phyloP scores from a whole-genome alignment of 2,113 vertebrate species.

The Danionella cerebrum region DNA sequence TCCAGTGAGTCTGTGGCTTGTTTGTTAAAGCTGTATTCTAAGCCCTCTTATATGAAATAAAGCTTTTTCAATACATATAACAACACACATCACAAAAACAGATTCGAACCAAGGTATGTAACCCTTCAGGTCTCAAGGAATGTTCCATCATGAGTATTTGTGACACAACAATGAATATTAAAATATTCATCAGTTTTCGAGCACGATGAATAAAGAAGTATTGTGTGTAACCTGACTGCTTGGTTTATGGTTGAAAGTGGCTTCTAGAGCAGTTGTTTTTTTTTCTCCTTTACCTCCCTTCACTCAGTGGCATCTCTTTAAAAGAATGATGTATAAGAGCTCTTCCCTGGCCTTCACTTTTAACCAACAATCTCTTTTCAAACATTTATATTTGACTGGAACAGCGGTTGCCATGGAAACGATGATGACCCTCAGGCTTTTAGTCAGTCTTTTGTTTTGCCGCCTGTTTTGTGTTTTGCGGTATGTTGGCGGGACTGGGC shows the following conservation, averaged over 20 bases:
- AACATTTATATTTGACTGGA: slow-evolving; percentile 11
- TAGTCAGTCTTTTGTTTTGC: slow-evolving; percentile 7
- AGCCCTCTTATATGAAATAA: no score
- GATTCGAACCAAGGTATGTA: no score
- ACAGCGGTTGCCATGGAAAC: slow-evolving; percentile 27
- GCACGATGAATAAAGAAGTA: no score
- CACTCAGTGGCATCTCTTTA: background rate
- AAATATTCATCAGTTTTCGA: no score
- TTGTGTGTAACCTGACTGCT: no score
- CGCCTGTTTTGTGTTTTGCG: background rate
- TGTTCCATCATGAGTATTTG: no score
- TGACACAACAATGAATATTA: no score
- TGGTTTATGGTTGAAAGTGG: background rate
- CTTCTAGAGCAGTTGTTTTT: background rate
- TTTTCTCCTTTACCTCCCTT: background rate
- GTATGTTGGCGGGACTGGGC: slow-evolving; percentile 16
- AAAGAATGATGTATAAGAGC: slow-evolving; percentile 7
- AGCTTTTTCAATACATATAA: no score
- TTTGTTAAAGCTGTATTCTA: no score
- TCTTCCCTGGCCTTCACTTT: slow-evolving; percentile 21
- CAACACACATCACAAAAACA: no score
- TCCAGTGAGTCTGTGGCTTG: no score
- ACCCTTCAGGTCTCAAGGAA: no score
- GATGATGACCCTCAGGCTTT: slow-evolving; percentile 1
- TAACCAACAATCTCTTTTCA: slow-evolving; percentile 19